phyloP scores from a whole-genome alignment of 2,888 invertebrate species.

The Antheraea yamamai region DNA sequence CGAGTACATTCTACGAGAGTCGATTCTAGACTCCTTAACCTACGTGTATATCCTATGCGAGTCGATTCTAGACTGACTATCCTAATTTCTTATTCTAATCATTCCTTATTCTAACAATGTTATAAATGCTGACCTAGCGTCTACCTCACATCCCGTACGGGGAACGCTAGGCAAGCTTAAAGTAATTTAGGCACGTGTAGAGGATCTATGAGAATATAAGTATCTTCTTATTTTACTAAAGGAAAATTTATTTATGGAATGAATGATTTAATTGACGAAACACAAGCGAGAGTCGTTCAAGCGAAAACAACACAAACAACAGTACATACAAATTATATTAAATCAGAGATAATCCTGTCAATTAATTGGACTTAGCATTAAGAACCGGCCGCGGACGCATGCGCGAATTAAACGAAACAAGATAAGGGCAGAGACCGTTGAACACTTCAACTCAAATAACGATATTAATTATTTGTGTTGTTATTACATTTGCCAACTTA shows the following conservation, averaged over 20 bases:
- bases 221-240: background rate
- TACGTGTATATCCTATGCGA: no score
- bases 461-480: constrained; percentile 51
- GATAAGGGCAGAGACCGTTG: constrained; percentile 53
- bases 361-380: constrained; percentile 80
- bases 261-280: constrained; percentile 50
- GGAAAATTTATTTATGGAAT: constrained; percentile 39
- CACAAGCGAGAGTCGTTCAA: constrained; percentile 51
- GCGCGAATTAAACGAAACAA: constrained; percentile 67
- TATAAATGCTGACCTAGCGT: no score
- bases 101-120: no score
- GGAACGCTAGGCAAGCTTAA: no score
- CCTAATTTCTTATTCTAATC: no score
- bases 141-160: no score
- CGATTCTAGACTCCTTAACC: no score
- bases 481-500: constrained; percentile 25
- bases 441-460: constrained; percentile 51
- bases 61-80: no score
- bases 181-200: no score
- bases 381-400: constrained; percentile 74
- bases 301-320: constrained; percentile 74
- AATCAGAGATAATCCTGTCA: constrained; percentile 81
- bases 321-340: constrained; percentile 74
- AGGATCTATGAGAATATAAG: no score
- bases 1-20: no score